Conservation (phyloP, 1,140 invertebrate genomes). For the Trachymyrmex cornetzi region DNA sequence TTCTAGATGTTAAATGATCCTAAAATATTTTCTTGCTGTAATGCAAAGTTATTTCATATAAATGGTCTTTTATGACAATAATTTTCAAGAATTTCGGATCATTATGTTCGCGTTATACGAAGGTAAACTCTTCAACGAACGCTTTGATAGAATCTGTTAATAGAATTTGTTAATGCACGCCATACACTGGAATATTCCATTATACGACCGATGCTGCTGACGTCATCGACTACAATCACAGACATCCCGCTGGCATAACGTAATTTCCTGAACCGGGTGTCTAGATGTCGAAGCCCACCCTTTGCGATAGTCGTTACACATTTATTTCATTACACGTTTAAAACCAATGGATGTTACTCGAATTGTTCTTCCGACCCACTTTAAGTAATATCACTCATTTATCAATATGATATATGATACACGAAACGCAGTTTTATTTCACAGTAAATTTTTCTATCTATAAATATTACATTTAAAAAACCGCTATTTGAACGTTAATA, state of each 20-base stretch:
- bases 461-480: background rate
- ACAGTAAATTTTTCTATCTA: background rate
- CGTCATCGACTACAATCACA: constrained; percentile 55
- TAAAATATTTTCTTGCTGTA: background rate
- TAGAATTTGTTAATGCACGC: constrained; percentile 36
- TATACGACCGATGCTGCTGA: constrained; percentile 50
- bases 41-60: background rate
- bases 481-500: background rate
- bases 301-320: constrained; percentile 35
- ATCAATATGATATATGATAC: constrained; percentile 48
- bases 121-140: constrained; percentile 25
- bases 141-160: constrained; percentile 33
- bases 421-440: background rate
- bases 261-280: constrained; percentile 64
- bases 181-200: constrained; percentile 54
- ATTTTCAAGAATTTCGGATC: background rate
- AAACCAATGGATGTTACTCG: constrained; percentile 53
- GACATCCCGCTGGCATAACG: constrained; percentile 60
- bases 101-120: background rate
- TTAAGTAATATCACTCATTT: constrained; percentile 34
- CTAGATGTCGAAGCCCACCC: constrained; percentile 62
- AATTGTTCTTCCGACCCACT: constrained; percentile 28
- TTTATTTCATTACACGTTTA: constrained; percentile 64
- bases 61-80: background rate
- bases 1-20: background rate